Conservation (phyloP, 2,888 invertebrate genomes). For the Temnothorax unifasciatus region DNA sequence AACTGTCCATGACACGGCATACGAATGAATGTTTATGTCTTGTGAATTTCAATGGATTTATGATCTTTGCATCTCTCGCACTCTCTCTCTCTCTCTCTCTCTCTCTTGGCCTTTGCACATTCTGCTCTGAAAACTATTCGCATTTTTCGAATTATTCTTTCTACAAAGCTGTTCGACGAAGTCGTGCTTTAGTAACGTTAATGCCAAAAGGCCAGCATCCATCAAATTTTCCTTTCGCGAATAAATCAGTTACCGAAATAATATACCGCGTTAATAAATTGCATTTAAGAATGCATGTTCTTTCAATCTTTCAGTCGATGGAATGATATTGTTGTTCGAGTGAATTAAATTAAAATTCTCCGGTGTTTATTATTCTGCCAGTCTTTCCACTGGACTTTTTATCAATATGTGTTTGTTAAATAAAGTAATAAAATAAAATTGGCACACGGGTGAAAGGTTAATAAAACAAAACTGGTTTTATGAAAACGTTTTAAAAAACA, state of each 20-base stretch:
- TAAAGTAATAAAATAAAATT: background rate
- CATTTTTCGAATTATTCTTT: background rate
- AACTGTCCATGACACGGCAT: slow-evolving; percentile 17
- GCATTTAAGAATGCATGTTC: background rate
- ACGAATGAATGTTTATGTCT: slow-evolving; percentile 18
- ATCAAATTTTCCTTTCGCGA: background rate
- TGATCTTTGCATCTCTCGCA: background rate
- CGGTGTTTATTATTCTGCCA: background rate
- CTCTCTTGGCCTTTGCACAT: background rate
- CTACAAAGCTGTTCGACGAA: background rate
- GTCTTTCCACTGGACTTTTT: background rate
- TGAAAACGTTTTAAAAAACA: slow-evolving; percentile 13
- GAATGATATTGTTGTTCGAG: background rate
- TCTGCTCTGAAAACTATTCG: background rate
- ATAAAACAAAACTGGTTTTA: slow-evolving; percentile 5
- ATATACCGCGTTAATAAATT: background rate
- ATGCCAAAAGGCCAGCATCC: background rate
- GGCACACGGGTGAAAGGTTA: background rate
- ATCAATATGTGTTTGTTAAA: background rate
- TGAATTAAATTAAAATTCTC: background rate
- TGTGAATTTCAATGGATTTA: slow-evolving; percentile 13
- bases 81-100: background rate
- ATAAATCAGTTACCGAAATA: background rate
- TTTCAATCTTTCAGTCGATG: background rate
- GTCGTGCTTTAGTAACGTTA: background rate